These are phyloP conservation scores for Meteorus colon DNA, from an alignment of 2,888 invertebrate genomes.

Conservation along the genomic window DNA sequence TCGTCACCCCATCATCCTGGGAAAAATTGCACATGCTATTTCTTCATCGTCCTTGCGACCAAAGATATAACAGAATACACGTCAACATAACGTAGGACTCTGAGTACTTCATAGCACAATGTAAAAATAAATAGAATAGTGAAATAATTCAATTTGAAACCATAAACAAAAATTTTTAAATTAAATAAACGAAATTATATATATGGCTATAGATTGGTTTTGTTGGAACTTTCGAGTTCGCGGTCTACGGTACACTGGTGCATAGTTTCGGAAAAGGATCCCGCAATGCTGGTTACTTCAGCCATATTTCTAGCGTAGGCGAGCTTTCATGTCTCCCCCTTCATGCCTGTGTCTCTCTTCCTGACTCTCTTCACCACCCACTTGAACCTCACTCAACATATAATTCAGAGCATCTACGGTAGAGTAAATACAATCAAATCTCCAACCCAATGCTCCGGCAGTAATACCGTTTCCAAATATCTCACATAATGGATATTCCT, in stretches of 20 bases:
- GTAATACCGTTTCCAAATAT: not conserved
- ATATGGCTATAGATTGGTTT: not conserved
- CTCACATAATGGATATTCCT: too few species aligned
- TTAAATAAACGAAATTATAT: not conserved
- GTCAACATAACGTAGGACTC: not conserved
- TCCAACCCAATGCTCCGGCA: not conserved
- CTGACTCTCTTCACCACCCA: slow-evolving; percentile 15
- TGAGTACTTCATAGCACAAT: not conserved
- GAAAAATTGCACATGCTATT: not conserved
- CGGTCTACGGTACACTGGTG: slow-evolving; percentile 49
- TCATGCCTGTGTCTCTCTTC: not conserved
- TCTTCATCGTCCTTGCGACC: not conserved
- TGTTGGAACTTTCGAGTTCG: slow-evolving; percentile 48
- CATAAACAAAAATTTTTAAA: slow-evolving; percentile 20
- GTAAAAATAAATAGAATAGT: not conserved
- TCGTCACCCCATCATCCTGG: not conserved
- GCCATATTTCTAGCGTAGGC: slow-evolving; percentile 42
- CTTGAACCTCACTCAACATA: not conserved
- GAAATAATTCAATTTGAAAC: not conserved
- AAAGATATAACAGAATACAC: not conserved
- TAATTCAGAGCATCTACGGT: not conserved
- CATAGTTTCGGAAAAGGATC: slow-evolving; percentile 48
- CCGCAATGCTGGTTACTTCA: slow-evolving; percentile 23
- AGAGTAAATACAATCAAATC: not conserved
- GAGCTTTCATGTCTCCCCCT: slow-evolving; percentile 44